Conservation (phyloP, 2,113 vertebrate genomes). For the Himantopus leucocephalus region DNA sequence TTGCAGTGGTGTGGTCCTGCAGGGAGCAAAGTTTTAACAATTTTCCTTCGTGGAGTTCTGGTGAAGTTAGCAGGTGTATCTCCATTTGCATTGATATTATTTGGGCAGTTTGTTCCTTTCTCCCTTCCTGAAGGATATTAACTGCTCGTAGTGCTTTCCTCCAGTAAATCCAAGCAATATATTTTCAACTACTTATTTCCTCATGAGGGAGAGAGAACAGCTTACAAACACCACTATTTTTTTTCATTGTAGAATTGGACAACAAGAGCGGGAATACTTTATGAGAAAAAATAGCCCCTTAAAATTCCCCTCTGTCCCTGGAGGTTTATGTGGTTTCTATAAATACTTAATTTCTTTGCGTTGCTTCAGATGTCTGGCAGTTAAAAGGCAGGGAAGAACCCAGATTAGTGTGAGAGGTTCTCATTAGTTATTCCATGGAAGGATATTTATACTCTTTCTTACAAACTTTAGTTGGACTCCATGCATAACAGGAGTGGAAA, state of each 20-base stretch:
- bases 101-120: not conserved
- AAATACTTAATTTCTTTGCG: conserved; percentile 33
- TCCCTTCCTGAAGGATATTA: not conserved
- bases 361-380: conserved; percentile 20
- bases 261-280: not conserved
- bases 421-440: conserved; percentile 35
- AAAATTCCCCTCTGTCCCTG: conserved; percentile 12
- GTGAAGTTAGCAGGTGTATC: not conserved
- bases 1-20: not conserved
- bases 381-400: not conserved
- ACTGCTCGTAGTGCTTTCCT: not conserved
- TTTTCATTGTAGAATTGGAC: not conserved
- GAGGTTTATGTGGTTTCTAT: conserved; percentile 18
- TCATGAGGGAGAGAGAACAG: not conserved
- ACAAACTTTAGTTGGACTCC: not conserved
- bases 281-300: conserved; percentile 8
- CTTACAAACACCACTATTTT: not conserved
- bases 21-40: not conserved
- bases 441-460: conserved; percentile 17
- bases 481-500: not conserved
- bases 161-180: not conserved
- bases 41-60: not conserved
- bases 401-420: conserved; percentile 20
- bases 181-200: not conserved
- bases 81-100: not conserved